Percentiles rank a stretch among this genome's conserved stretches.
Conservation (phyloP, 2,113 vertebrate genomes). For the Semicossyphus pulcher region DNA sequence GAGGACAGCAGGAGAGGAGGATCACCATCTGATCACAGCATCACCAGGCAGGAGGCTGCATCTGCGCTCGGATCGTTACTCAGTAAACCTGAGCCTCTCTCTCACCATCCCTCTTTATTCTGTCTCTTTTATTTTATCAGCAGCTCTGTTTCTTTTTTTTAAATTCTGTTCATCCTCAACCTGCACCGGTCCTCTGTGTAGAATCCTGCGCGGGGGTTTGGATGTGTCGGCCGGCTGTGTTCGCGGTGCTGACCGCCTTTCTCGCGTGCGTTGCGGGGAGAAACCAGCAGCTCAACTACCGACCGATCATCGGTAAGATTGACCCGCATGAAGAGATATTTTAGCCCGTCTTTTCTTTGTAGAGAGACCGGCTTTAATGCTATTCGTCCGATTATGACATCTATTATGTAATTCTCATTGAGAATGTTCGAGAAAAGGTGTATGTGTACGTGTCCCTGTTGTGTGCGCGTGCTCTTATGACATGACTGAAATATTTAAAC, state of each 20-base stretch:
- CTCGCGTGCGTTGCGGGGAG: conserved; percentile 41
- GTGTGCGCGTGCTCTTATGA: neutral
- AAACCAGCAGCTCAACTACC: conserved; percentile 62
- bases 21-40: neutral
- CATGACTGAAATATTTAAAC: neutral
- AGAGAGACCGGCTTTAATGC: no score
- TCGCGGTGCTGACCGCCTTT: conserved; percentile 66
- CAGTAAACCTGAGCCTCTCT: neutral
- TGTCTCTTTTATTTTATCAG: neutral
- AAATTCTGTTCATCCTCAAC: neutral
- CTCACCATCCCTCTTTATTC: rapidly evolving
- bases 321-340: neutral
- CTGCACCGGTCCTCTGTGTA: neutral
- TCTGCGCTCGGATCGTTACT: neutral
- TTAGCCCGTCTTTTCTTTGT: no score
- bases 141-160: neutral
- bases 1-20: neutral
- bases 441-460: neutral
- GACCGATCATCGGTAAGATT: conserved; percentile 83
- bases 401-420: conserved; percentile 29
- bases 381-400: neutral
- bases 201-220: conserved; percentile 7
- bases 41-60: neutral
- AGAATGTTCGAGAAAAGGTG: conserved; percentile 55
- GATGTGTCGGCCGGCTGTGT: conserved; percentile 71